Evolutionary conservation across 1,140 invertebrate species (phyloP).

Genomic region (Euwallacea similis): DNA sequence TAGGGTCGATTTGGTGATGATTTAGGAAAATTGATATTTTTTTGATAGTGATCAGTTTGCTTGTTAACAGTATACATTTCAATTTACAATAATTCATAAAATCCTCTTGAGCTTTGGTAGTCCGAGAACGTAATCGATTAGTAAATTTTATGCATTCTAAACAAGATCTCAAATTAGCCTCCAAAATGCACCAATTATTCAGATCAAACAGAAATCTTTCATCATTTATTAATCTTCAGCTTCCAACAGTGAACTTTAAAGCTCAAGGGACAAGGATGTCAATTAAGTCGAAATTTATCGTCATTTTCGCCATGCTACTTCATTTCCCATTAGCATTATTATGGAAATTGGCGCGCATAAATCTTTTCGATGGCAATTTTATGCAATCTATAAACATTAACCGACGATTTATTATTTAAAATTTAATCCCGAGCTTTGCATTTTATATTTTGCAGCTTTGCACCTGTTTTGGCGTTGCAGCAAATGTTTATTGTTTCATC

Average conservation of each 20-base stretch:
- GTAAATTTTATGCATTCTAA: too few relatives aligned
- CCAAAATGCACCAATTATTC: too few relatives aligned
- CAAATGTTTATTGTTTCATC: too few relatives aligned
- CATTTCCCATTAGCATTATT: constrained; percentile 25
- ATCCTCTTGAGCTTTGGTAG: too few relatives aligned
- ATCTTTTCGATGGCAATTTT: constrained; percentile 26
- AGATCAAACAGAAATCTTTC: background rate
- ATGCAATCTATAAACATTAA: constrained; percentile 27
- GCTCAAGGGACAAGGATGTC: constrained; percentile 11
- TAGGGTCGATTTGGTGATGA: too few relatives aligned
- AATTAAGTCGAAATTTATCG: constrained; percentile 21
- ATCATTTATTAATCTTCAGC: constrained; percentile 1
- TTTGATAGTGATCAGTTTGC: too few relatives aligned
- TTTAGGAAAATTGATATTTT: too few relatives aligned
- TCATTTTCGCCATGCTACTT: constrained; percentile 13
- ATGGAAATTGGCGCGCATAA: constrained; percentile 24
- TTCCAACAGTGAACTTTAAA: constrained; percentile 2
- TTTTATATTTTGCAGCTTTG: constrained; percentile 7
- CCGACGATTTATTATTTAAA: constrained; percentile 20
- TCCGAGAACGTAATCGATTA: too few relatives aligned
- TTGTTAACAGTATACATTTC: too few relatives aligned
- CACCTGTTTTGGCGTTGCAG: background rate
- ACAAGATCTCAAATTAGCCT: too few relatives aligned
- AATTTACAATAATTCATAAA: too few relatives aligned
- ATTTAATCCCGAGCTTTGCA: background rate